Base-by-base conservation (phyloP, 2,888 invertebrate genomes). In the Megalurothrips usitatus region DNA sequence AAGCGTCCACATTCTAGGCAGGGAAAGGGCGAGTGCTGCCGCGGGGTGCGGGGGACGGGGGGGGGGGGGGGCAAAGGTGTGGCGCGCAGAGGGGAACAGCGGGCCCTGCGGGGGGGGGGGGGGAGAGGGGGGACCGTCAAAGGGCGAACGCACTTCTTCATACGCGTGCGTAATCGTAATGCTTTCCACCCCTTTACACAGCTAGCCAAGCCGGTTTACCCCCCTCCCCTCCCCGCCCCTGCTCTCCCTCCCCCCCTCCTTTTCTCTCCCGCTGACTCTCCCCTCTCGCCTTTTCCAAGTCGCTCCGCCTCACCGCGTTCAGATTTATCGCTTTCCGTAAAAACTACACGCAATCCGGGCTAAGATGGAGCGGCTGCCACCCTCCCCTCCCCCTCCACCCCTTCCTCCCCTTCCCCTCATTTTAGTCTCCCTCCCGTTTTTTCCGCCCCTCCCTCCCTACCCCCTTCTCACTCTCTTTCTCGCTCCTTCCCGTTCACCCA, bases 251-350 rank as follows among this genome's bases (percentile, higher is more conserved):
- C n/a, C n/a, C 34, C 34, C 34, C 34, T 4, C 34, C 17, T 9
- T n/a, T n/a, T 1, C 68, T 23, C n/a, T 11, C 68, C 23, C 26
- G 0, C 26, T 12, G 4, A 23, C 68, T 26, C 26, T 1, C 68
- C 68, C 26, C 23, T 12, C 68, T 23, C 68, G 26, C 68, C 68
- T 75, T 75, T 75, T 75, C 68, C 68, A 26, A 75, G 23, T 75
- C 68, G 26, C 68, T 26, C 68, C 68, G 68, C 68, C 68, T 26
- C 26, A 26, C 68, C 23, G 68, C 68, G 68, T 75, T 75, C 68
- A 75, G 68, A 75, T 75, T 75, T 75, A 75, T 75, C 68, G 68
- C 68, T 75, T 75, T 75, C 68, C 68, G 68, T 75, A 75, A 75
- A 75, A 75, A 75, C 68, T 75, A 75, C 68, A 75, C 68, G 68